phyloP scores from a whole-genome alignment of 2,797 vertebrate species.

The Spatula clypeata region DNA sequence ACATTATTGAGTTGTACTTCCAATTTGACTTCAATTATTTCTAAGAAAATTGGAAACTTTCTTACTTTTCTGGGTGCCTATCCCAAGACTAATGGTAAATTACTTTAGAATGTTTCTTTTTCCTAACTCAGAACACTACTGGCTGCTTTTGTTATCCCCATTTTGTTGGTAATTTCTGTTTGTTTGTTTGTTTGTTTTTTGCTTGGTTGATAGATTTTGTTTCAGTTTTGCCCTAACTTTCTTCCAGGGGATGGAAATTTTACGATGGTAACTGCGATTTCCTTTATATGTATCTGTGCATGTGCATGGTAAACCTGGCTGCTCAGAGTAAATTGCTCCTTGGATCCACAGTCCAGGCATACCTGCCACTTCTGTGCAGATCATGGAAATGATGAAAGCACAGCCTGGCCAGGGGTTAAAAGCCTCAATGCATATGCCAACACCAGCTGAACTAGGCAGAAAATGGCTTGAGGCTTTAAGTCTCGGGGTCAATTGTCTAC shows the following conservation, averaged over 20 bases:
- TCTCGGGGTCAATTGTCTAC: constrained; percentile 61
- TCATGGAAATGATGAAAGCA: background rate
- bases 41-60: constrained; percentile 24
- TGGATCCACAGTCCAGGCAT: background rate
- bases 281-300: accelerated
- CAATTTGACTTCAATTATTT: constrained; percentile 35
- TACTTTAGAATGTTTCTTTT: background rate
- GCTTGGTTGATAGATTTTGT: background rate
- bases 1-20: background rate
- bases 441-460: constrained; percentile 53
- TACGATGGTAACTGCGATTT: background rate
- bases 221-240: background rate
- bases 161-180: constrained; percentile 20
- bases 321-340: background rate
- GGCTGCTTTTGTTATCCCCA: background rate
- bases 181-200: constrained; percentile 22
- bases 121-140: background rate
- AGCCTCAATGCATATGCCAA: background rate
- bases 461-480: constrained; percentile 41
- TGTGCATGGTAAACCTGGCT: background rate
- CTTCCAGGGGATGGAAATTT: background rate
- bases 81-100: background rate
- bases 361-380: background rate
- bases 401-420: background rate
- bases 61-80: background rate